Percentiles rank a stretch among this genome's conserved stretches.
Conservation (phyloP, 2,113 vertebrate species). For the Carollia perspicillata region DNA sequence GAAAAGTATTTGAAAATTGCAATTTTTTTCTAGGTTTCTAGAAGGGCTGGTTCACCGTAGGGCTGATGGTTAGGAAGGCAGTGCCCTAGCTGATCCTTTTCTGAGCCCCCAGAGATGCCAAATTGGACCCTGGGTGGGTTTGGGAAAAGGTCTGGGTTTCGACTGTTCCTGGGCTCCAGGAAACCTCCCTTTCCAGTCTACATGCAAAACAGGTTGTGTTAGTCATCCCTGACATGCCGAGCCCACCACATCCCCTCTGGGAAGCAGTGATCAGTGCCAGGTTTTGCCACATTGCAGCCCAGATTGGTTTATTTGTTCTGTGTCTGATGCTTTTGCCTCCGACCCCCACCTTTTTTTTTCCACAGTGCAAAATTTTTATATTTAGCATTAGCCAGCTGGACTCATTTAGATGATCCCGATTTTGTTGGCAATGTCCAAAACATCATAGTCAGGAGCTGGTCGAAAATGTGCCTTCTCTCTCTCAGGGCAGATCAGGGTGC, state of each 20-base stretch:
- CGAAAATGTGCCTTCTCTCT: too few relatives aligned
- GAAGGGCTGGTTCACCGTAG: neutral
- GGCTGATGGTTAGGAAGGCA: neutral
- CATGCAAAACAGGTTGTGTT: neutral
- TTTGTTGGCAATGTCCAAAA: too few relatives aligned
- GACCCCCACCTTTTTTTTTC: too few relatives aligned
- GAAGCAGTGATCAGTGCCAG: neutral
- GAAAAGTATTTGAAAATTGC: neutral
- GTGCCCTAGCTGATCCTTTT: rapidly evolving
- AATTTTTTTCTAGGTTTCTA: neutral
- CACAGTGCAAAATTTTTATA: too few relatives aligned
- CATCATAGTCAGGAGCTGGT: too few relatives aligned
- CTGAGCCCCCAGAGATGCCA: neutral
- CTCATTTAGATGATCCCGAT: too few relatives aligned
- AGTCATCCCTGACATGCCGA: neutral
- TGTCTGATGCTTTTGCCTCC: neutral
- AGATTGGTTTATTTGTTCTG: neutral
- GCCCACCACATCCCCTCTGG: neutral
- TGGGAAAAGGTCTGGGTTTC: neutral
- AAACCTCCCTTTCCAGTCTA: neutral
- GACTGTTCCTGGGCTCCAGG: neutral
- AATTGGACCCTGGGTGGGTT: neutral
- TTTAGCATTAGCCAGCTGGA: too few relatives aligned
- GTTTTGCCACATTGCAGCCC: neutral
- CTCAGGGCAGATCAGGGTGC: neutral